Base-by-base conservation (phyloP, 2,113 vertebrate genomes). In the Oceanites oceanicus region DNA sequence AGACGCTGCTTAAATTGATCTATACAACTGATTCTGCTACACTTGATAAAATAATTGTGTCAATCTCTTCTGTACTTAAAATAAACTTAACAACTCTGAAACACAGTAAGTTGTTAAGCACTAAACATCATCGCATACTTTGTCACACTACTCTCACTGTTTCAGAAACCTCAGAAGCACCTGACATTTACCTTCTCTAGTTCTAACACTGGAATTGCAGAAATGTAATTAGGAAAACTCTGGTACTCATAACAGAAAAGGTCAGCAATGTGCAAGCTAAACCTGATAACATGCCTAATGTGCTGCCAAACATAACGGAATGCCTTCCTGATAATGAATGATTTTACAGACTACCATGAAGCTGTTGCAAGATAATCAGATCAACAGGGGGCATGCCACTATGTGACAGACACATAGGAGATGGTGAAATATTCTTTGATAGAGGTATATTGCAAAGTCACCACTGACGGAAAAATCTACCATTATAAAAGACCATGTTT, bases 241-340 rank as follows among this genome's bases (percentile, higher is more conserved):
- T 2, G 74, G 36, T 96, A 79, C 73, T 82, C 56, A 71, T 86
- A 96, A 91, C 56, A 95, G 75, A 96, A 94, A 97, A 97, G 88
- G 80, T 95, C 97, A 97, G 87, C 25, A 63, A 20, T 76, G 93
- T 82, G 95, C 96, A 78, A 96, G 92, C 72, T 97, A 95, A 96
- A 90, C 52, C 63, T 88, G 58, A 55, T 94, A 92, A 96, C 84
- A 91, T 38, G 94, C 96, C 91, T 96, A 92, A 96, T 95, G n/a
- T 55, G 94, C 79, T 97, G 83, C 77, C 91, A 96, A 34, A 96
- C 88, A 86, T 30, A 95, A 90, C 86, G 95, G 50, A 90, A 92
- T 36, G 26, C n/a, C 68, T 97, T 92, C 44, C 81, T 71, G 91
- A 90, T 95, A 97, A 88, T 82, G 96, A 91, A 71, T 78, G 84